Evolutionary conservation across 2,113 vertebrate genomes (phyloP).

Genomic region (Chloroceryle aenea): DNA sequence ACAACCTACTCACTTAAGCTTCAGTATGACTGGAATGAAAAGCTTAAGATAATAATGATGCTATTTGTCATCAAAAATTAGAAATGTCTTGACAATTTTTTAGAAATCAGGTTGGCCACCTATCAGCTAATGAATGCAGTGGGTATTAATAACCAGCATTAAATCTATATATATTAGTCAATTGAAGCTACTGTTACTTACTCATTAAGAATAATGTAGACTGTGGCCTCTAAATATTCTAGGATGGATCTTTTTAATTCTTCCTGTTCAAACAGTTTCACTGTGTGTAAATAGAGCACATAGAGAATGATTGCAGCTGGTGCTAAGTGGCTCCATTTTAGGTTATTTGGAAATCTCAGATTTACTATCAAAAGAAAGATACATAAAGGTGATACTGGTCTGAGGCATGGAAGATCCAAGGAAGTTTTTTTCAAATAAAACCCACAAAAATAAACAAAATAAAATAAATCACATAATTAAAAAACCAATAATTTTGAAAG

Average conservation of each 20-base stretch:
- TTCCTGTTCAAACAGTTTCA: not conserved
- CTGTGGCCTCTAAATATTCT: not conserved
- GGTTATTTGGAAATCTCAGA: not conserved
- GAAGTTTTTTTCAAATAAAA: not conserved
- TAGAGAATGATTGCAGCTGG: slow-evolving; percentile 21
- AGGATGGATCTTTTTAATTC: not conserved
- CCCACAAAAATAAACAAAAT: no score
- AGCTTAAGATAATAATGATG: not conserved
- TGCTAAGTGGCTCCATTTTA: not conserved
- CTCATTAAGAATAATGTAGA: slow-evolving; percentile 26
- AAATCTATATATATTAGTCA: slow-evolving; percentile 36
- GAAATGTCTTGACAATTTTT: not conserved
- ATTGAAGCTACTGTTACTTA: slow-evolving; percentile 9
- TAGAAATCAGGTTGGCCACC: not conserved
- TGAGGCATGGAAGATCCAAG: not conserved
- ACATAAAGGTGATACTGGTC: not conserved
- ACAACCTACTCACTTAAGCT: not conserved
- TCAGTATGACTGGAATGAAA: not conserved
- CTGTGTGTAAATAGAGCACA: not conserved
- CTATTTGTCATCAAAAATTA: slow-evolving; percentile 16
- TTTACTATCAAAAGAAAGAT: not conserved
- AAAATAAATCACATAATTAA: not conserved
- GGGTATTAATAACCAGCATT: slow-evolving; percentile 18
- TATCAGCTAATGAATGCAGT: slow-evolving; percentile 23
- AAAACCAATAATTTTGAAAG: not conserved